Percentiles rank a stretch among this genome's conserved stretches.
These are phyloP conservation scores for Vireo altiloquus DNA, from an alignment of 2,113 vertebrate species.

Conservation along the genomic window DNA sequence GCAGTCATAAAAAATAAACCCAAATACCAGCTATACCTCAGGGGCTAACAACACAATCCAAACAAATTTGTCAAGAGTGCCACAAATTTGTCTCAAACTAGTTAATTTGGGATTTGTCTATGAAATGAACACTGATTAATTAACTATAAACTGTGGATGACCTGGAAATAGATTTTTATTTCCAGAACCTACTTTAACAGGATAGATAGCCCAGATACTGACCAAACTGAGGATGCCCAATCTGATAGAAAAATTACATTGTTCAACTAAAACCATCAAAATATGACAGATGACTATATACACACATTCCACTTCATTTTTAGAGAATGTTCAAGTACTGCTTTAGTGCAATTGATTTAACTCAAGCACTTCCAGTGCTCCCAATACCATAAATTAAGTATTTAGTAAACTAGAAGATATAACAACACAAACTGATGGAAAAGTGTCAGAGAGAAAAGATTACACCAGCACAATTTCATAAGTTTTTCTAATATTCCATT, in stretches of 20 bases:
- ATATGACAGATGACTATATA: neutral
- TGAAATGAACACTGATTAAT: neutral
- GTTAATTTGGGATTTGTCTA: neutral
- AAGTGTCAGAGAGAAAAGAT: neutral
- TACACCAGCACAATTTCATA: neutral
- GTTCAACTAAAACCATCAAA: neutral
- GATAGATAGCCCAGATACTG: neutral
- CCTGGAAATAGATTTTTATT: neutral
- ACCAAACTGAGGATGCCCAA: neutral
- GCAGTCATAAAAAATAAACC: neutral
- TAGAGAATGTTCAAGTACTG: neutral
- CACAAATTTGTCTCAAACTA: neutral
- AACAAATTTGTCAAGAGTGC: neutral
- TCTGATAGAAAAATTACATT: neutral
- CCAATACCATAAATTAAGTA: neutral
- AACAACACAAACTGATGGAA: neutral
- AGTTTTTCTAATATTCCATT: neutral
- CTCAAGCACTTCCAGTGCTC: neutral
- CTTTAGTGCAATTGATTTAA: neutral
- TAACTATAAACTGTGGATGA: neutral
- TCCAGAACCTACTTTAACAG: neutral
- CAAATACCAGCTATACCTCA: neutral
- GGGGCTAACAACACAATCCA: neutral
- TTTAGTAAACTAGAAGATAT: neutral
- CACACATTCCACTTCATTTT: neutral